Conservation (phyloP, 2,888 invertebrate species). For the Drosophila parthenogenetica region DNA sequence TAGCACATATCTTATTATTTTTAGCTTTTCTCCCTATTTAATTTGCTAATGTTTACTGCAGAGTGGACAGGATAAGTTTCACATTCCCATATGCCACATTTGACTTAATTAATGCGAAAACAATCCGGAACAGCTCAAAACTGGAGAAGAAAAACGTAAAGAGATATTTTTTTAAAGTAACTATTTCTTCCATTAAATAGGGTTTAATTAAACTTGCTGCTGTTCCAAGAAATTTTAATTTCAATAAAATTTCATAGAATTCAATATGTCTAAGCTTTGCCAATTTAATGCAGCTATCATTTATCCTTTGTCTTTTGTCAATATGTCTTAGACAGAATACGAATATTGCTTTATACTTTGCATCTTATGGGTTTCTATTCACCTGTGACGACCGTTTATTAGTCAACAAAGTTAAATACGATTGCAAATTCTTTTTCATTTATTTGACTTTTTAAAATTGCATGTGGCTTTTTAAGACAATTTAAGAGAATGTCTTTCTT, state of each 20-base stretch:
- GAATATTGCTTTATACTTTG: background rate
- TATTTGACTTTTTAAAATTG: no score
- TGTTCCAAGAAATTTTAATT: no score
- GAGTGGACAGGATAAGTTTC: constrained; percentile 2
- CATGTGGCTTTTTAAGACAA: no score
- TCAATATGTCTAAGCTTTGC: no score
- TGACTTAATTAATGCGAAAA: background rate
- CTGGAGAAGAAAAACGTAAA: background rate
- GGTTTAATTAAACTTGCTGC: no score
- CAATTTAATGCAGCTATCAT: background rate
- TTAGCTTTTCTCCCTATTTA: constrained; percentile 22
- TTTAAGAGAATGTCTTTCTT: no score
- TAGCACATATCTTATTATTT: constrained; percentile 17
- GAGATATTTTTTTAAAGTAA: background rate
- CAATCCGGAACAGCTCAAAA: background rate
- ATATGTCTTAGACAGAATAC: background rate
- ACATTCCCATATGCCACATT: background rate
- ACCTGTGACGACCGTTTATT: background rate
- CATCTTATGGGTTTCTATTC: background rate
- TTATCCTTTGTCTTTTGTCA: background rate
- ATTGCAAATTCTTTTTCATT: no score
- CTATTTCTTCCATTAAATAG: background rate
- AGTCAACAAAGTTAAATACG: no score
- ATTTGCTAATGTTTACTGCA: constrained; percentile 57
- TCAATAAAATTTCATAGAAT: no score